Evolutionary conservation across 2,113 vertebrate species (phyloP).

Genomic region (Bubo scandiacus): DNA sequence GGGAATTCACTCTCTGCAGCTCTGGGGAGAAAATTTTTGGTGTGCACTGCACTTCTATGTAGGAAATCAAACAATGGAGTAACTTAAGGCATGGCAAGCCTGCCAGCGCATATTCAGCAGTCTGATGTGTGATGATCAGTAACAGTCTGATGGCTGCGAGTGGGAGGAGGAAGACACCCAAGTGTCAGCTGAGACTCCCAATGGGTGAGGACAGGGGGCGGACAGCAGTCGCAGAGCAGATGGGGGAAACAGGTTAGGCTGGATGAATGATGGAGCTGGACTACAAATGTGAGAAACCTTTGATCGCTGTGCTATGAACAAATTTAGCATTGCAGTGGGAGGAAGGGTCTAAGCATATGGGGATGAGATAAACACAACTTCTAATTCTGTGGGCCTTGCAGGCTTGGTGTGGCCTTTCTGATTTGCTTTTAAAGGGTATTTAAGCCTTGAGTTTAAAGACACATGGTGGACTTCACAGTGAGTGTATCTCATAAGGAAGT

Average conservation of each 20-base stretch:
- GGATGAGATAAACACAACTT: neutral
- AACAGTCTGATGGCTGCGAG: neutral
- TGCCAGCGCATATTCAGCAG: neutral
- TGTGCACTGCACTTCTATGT: neutral
- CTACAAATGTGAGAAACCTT: neutral
- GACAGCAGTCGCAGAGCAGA: neutral
- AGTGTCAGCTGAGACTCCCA: neutral
- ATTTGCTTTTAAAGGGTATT: neutral
- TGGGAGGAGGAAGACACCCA: neutral
- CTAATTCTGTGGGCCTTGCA: neutral
- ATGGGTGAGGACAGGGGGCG: rapidly evolving
- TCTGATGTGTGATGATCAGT: neutral
- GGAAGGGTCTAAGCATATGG: neutral
- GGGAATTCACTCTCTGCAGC: neutral
- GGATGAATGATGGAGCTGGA: neutral
- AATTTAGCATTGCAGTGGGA: neutral
- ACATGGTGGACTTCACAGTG: neutral
- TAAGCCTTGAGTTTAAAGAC: constrained; percentile 21
- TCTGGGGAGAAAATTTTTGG: neutral
- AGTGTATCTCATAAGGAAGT: neutral
- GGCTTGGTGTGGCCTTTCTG: neutral
- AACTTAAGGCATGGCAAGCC: neutral
- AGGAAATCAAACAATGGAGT: neutral
- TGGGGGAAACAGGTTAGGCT: neutral
- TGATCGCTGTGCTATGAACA: neutral